Percentiles rank a stretch among this genome's conserved stretches.
These are phyloP conservation scores for Esox masquinongy DNA, from an alignment of 2,797 vertebrate species.

Conservation along the genomic window DNA sequence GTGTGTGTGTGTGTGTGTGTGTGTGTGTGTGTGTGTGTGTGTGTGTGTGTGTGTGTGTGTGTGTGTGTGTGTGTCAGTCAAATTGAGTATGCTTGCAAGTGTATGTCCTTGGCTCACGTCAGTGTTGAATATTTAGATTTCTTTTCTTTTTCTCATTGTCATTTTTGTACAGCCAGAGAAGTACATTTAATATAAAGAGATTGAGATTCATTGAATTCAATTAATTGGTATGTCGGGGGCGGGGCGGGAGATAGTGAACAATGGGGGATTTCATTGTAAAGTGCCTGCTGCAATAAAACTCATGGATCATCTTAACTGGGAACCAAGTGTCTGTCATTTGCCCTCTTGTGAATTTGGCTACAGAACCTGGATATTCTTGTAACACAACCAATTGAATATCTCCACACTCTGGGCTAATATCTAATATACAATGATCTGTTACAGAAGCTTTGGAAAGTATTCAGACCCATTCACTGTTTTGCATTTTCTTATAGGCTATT, in stretches of 20 bases:
- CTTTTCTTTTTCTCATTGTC: constrained; percentile 22
- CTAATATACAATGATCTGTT: background rate
- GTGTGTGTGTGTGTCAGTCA: background rate
- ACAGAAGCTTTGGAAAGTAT: too few species aligned
- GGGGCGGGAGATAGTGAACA: constrained; percentile 21
- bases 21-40: background rate
- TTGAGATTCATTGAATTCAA: constrained; percentile 22
- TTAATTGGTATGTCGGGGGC: constrained; percentile 6
- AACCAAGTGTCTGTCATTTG: constrained; percentile 14
- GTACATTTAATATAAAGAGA: constrained; percentile 27
- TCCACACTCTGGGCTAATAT: background rate
- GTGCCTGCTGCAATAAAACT: constrained; percentile 53
- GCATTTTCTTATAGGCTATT: too few species aligned
- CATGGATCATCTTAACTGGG: constrained; percentile 31
- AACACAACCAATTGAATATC: background rate
- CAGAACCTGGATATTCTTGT: background rate
- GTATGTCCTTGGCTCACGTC: background rate
- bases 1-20: too few species aligned
- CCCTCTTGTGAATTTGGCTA: background rate
- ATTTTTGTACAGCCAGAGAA: constrained; percentile 41
- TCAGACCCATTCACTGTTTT: too few species aligned
- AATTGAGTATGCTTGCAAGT: constrained; percentile 7
- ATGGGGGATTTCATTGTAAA: constrained; percentile 38
- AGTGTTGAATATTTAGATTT: constrained; percentile 21
- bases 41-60: constrained; percentile 7